Conservation (phyloP, 2,797 vertebrate species). For the Malacoctenus gilli region DNA sequence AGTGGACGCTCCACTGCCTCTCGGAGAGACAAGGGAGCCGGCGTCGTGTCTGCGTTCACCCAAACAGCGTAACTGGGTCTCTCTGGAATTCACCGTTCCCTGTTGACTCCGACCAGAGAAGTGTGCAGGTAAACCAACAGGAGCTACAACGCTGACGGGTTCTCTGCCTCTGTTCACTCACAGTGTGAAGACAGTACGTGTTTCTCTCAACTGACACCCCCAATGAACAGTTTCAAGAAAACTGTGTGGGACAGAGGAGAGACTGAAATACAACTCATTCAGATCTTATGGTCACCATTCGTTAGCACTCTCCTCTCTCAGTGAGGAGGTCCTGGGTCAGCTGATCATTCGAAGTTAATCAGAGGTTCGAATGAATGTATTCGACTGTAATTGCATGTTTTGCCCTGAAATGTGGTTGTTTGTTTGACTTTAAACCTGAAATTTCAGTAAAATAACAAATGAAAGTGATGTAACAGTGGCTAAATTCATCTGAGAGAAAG, state of each 20-base stretch:
- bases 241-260: conserved; percentile 7
- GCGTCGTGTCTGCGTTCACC: conserved; percentile 57
- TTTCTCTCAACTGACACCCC: neutral
- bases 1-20: conserved; percentile 66
- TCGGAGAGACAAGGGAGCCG: conserved; percentile 57
- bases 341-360: no score
- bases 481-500: no score
- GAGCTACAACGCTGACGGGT: conserved; percentile 17
- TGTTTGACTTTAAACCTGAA: no score
- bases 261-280: no score
- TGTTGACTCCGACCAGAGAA: conserved; percentile 51
- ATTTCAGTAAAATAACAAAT: no score
- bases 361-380: no score
- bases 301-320: no score
- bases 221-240: conserved; percentile 15
- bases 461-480: no score
- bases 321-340: no score
- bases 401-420: no score
- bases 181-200: conserved; percentile 15
- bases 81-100: conserved; percentile 44
- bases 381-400: no score
- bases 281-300: no score
- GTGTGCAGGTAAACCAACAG: conserved; percentile 14
- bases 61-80: conserved; percentile 41
- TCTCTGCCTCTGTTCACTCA: conserved; percentile 34